Percentiles rank a stretch among this genome's conserved stretches.
phyloP scores from a whole-genome alignment of 2,888 invertebrate genomes.

The Syrista parreyssii region DNA sequence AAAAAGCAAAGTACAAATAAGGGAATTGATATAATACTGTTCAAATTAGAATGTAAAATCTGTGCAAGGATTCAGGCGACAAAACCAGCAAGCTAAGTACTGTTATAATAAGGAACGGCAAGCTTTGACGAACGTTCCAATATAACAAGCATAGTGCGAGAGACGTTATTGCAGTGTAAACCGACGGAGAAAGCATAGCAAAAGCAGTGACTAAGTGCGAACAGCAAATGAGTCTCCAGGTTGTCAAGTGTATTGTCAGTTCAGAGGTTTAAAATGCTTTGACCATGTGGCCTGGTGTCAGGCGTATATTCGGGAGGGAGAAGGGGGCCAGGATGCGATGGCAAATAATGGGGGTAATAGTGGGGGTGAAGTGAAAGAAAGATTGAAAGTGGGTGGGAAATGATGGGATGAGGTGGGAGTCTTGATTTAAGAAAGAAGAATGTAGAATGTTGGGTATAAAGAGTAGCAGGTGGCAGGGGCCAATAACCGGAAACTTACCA shows the following conservation, averaged over 20 bases:
- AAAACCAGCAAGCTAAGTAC: not conserved
- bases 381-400: not conserved
- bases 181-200: not conserved
- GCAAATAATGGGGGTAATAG: not conserved
- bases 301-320: not conserved
- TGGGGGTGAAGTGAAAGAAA: not conserved
- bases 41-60: not conserved
- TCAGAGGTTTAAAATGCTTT: not conserved
- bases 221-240: not conserved
- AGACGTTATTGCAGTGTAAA: too few relatives aligned
- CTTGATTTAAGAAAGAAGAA: not conserved
- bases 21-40: too few relatives aligned
- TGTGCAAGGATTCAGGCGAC: not conserved
- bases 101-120: not conserved
- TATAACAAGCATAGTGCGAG: too few relatives aligned
- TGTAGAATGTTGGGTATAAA: slow-evolving; percentile 3
- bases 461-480: not conserved
- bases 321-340: not conserved
- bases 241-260: not conserved
- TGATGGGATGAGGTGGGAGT: not conserved
- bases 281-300: not conserved
- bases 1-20: not conserved
- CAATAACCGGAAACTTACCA: slow-evolving; percentile 46
- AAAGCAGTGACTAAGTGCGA: not conserved
- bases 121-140: not conserved